A percentile compares a stretch with the other conserved stretches of the same genome.
These are phyloP conservation scores for Stegostoma tigrinum DNA, from an alignment of 2,113 vertebrate genomes.

Conservation along the genomic window DNA sequence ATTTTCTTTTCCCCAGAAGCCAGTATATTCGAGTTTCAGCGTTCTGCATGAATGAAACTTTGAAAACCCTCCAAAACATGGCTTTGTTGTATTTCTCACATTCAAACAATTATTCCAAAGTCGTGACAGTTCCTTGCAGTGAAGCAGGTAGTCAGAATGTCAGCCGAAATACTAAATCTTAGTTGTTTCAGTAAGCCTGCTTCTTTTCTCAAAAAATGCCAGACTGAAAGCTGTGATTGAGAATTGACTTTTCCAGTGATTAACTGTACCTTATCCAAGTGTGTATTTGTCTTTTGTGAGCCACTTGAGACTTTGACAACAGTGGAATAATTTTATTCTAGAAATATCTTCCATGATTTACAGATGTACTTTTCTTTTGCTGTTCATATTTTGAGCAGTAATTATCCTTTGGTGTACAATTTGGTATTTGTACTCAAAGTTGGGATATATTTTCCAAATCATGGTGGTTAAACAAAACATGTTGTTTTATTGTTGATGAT, in stretches of 20 bases:
- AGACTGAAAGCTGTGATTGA: slow-evolving; percentile 34
- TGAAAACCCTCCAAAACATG: not conserved
- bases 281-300: slow-evolving; percentile 16
- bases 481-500: not conserved
- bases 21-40: not conserved
- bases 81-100: not conserved
- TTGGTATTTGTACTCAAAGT: slow-evolving; percentile 38
- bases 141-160: not conserved
- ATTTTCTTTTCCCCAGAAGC: not conserved
- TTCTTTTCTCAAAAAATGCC: not conserved
- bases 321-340: slow-evolving; percentile 37
- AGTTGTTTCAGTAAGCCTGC: slow-evolving; percentile 8
- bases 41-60: slow-evolving; percentile 9
- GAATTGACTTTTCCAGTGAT: slow-evolving; percentile 39
- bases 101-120: not conserved
- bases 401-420: not conserved
- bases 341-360: slow-evolving; percentile 38
- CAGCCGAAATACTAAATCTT: not conserved
- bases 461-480: not conserved
- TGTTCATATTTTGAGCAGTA: not conserved
- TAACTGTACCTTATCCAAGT: slow-evolving; percentile 37
- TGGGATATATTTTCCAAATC: not conserved
- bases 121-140: not conserved
- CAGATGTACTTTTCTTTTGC: not conserved
- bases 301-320: slow-evolving; percentile 34